These are phyloP conservation scores for Coelopa pilipes DNA, from an alignment of 2,888 invertebrate species.

Conservation along the genomic window DNA sequence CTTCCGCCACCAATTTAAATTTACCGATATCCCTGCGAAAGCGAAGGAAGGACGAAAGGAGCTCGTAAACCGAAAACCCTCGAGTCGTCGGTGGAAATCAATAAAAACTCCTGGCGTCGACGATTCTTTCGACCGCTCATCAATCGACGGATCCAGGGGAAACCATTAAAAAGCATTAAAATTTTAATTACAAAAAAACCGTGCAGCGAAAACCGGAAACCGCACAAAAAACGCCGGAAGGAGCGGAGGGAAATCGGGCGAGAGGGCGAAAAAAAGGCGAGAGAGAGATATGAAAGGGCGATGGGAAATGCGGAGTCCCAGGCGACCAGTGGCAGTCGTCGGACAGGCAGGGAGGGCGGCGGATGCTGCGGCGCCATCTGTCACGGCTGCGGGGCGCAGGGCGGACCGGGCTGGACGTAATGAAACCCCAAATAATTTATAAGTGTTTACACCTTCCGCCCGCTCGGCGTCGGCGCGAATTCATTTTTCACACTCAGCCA, in stretches of 20 bases:
- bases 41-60: no score
- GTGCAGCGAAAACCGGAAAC: not conserved
- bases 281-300: not conserved
- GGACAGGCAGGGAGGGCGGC: no score
- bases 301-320: not conserved
- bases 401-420: not conserved
- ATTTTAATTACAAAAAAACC: conserved; percentile 20
- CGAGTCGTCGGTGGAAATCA: not conserved
- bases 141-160: conserved; percentile 7
- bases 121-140: not conserved
- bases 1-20: no score
- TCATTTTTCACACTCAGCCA: not conserved
- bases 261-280: no score
- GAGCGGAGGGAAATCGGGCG: no score
- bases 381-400: not conserved
- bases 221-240: not conserved
- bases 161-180: conserved; percentile 20
- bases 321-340: no score
- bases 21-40: no score
- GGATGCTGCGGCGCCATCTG: not conserved
- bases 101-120: not conserved
- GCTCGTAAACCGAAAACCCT: no score
- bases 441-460: conserved; percentile 8
- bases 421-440: conserved; percentile 18
- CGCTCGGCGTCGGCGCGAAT: not conserved